Conservation (phyloP, 2,113 vertebrate species). For the Leptobrachium leishanense region DNA sequence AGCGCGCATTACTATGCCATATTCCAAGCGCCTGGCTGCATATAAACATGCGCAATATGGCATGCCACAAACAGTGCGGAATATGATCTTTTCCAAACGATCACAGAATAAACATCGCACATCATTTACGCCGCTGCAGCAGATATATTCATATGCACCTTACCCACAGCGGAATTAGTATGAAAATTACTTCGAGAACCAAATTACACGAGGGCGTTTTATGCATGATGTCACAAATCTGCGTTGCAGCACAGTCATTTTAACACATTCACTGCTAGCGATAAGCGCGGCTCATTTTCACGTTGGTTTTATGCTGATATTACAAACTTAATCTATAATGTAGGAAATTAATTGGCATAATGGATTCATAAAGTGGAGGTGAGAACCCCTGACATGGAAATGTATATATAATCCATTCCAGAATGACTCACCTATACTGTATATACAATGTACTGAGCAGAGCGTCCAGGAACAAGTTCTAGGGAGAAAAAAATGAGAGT, state of each 20-base stretch:
- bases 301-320: too few species aligned
- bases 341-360: too few species aligned
- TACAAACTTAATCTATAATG: too few species aligned
- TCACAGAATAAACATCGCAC: conserved; percentile 48
- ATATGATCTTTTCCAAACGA: conserved; percentile 50
- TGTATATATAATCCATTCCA: too few species aligned
- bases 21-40: conserved; percentile 42
- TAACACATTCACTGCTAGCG: too few species aligned
- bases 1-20: conserved; percentile 49
- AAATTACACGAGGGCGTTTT: background rate
- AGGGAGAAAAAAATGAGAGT: background rate
- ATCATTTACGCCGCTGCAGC: conserved; percentile 30
- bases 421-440: too few species aligned
- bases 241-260: too few species aligned
- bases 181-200: conserved; percentile 12
- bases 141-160: conserved; percentile 13
- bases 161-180: background rate
- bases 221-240: background rate
- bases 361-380: too few species aligned
- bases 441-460: background rate
- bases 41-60: conserved; percentile 43
- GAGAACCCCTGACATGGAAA: too few species aligned
- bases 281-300: too few species aligned
- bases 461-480: background rate
- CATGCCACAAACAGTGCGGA: conserved; percentile 24